Evolutionary conservation across 2,888 invertebrate species (phyloP).

Genomic region (Eledone cirrhosa): DNA sequence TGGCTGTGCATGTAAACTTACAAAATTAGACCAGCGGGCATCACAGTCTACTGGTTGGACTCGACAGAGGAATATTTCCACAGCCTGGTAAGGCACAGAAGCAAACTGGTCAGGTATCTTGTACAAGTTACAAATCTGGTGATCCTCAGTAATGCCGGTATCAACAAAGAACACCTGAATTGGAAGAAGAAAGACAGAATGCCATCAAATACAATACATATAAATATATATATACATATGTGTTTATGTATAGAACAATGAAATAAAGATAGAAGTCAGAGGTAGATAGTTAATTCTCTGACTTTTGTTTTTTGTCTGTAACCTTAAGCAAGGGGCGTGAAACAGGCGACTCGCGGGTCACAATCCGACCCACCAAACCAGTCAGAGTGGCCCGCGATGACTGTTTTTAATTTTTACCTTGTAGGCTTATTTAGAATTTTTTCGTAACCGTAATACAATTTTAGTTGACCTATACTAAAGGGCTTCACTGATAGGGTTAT

Average conservation of each 20-base stretch:
- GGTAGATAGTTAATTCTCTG: no score
- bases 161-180: constrained; percentile 73
- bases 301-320: no score
- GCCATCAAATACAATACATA: neutral
- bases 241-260: neutral
- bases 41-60: constrained; percentile 72
- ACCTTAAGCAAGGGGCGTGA: no score
- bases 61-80: constrained; percentile 71
- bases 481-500: no score
- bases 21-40: constrained; percentile 70
- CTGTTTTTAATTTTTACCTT: no score
- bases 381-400: no score
- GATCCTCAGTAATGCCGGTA: constrained; percentile 67
- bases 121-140: constrained; percentile 57
- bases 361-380: no score
- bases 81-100: constrained; percentile 66
- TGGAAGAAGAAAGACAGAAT: neutral
- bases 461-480: no score
- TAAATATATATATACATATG: neutral
- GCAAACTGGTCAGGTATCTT: constrained; percentile 67
- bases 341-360: no score
- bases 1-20: constrained; percentile 31
- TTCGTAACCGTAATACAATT: no score
- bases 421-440: no score
- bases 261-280: no score